A percentile compares a stretch with the other conserved stretches of the same genome.
These are phyloP conservation scores for Leptosomus discolor DNA, from an alignment of 2,113 vertebrate genomes.

Conservation along the genomic window DNA sequence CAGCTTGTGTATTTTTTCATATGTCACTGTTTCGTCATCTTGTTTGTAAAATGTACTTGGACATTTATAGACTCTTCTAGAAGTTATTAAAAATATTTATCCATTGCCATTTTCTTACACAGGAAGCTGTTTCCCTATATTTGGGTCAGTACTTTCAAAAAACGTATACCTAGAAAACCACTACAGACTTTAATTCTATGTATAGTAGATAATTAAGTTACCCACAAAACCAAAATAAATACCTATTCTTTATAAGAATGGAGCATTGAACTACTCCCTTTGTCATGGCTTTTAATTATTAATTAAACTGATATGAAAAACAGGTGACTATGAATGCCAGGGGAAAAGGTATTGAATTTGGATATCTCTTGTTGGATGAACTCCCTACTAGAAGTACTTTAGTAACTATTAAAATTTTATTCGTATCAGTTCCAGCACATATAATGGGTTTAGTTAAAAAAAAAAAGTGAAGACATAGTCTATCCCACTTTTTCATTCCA, in stretches of 20 bases:
- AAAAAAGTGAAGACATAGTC: background rate
- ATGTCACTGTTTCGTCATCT: background rate
- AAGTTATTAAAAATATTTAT: background rate
- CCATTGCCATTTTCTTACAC: background rate
- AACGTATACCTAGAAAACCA: background rate
- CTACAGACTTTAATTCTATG: background rate
- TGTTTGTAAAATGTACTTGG: background rate
- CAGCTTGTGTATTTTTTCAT: background rate
- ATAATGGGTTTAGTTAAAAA: background rate
- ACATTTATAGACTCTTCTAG: background rate
- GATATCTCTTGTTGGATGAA: background rate
- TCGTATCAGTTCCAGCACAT: background rate
- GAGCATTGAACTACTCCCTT: background rate
- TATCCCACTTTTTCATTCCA: background rate
- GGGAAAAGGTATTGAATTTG: background rate
- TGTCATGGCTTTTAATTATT: background rate
- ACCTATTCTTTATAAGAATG: background rate
- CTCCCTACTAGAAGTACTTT: background rate
- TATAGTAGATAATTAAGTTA: background rate
- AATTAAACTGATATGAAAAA: background rate
- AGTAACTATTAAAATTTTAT: background rate
- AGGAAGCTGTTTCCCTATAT: background rate
- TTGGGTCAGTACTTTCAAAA: background rate
- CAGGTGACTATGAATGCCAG: background rate
- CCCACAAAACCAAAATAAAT: background rate